Conservation (phyloP, 2,797 vertebrate genomes). For the Stomatorhinus walkeri region DNA sequence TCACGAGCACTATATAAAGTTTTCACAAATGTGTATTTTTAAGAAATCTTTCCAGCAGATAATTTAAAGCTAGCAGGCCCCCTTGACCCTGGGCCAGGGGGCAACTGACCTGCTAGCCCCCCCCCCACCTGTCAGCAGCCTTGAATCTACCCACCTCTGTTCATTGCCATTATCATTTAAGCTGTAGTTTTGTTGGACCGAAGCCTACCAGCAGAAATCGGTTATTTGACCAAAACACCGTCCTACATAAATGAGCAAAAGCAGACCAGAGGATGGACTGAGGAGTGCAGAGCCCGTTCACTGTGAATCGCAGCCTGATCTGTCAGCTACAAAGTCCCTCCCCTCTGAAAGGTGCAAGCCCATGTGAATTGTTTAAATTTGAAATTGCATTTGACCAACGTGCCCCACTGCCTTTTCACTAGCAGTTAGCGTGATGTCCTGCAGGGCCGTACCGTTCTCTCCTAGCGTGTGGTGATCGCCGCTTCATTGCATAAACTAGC, state of each 20-base stretch:
- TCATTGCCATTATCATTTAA: neutral
- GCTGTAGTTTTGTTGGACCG: neutral
- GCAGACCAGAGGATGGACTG: neutral
- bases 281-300: neutral
- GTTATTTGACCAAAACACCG: neutral
- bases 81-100: neutral
- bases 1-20: neutral
- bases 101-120: neutral
- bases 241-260: neutral
- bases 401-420: neutral
- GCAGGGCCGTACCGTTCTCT: neutral
- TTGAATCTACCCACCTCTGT: neutral
- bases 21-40: neutral
- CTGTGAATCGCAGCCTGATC: neutral
- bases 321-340: neutral
- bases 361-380: neutral
- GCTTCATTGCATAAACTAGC: neutral
- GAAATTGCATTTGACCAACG: neutral
- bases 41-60: neutral
- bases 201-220: neutral
- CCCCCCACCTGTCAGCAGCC: neutral
- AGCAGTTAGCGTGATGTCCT: neutral
- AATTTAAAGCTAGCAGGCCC: neutral
- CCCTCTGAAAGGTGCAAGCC: neutral
- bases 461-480: neutral